Evolutionary conservation across 2,888 invertebrate genomes (phyloP), one percentile per base, ranked within the genome.

Genomic region (Colletes collaris): DNA sequence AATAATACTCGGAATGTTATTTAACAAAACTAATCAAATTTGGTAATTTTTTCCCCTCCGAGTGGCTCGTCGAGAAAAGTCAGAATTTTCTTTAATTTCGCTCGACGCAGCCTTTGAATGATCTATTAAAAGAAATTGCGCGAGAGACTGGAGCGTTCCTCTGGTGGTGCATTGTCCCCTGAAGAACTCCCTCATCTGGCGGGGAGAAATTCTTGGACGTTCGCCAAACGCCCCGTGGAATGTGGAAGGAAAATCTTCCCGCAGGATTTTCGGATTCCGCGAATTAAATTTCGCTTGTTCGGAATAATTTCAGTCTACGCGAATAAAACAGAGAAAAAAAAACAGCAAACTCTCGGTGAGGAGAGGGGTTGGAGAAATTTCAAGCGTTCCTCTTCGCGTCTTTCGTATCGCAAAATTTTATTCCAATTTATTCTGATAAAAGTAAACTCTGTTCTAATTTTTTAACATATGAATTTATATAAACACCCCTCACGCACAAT

Each of bases 101-200:
- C 37, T 40, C 4, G 16, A 37, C 35, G n/a, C 6, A 13, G 37
- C 13, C 44, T 53, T 0, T 35, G 35, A 50, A 56, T 59, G 56
- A 69, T 78, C 80, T 73, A 79, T 84, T 76, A 78, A 82, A 76
- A 83, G 72, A 83, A 76, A 82, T 78, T 76, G 69, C 72, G 13
- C 49, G 7, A 62, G 56, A 55, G 66, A 60, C 65, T 70, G 63
- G 72, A 69, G 59, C 60, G 59, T 68, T 81, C 53, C 58, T 46
- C 37, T 53, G 67, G 7, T 59, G 69, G 80, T 86, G 82, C 84
- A 82, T 80, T 86, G 84, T 80, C 79, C 82, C 71, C 74, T 59
- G 63, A 78, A 82, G 79, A 80, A 74, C 78, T 84, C 56, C 71
- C 60, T 63, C 79, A 37, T 80, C 79, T 73, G 81, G 77, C 55